Percentiles rank a stretch among this genome's conserved stretches.
These are phyloP conservation scores for Tapirus indicus DNA, from an alignment of 2,797 vertebrate genomes.

Conservation along the genomic window DNA sequence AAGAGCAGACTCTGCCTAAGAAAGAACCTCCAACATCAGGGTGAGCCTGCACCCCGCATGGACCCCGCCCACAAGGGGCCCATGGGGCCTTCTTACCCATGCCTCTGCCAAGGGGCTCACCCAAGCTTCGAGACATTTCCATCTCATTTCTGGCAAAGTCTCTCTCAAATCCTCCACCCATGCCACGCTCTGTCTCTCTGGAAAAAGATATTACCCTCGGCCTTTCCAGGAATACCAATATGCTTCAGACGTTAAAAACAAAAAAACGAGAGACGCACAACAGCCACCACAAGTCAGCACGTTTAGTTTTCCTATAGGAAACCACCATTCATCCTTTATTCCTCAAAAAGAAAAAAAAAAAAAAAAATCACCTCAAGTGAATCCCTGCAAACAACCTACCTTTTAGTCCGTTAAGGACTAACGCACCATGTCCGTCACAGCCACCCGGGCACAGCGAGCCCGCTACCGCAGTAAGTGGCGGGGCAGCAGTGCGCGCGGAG, in stretches of 20 bases:
- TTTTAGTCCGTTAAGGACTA: neutral
- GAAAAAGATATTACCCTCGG: constrained; percentile 79
- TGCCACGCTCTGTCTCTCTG: constrained; percentile 95
- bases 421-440: neutral
- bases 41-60: neutral
- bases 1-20: neutral
- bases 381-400: neutral
- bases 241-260: neutral
- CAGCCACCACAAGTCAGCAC: neutral
- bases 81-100: constrained; percentile 89
- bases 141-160: constrained; percentile 96
- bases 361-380: neutral
- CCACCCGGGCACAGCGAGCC: neutral
- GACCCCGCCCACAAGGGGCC: neutral
- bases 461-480: too few species aligned
- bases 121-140: constrained; percentile 95
- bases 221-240: constrained; percentile 49
- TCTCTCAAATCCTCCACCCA: constrained; percentile 95
- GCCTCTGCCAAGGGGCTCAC: constrained; percentile 95
- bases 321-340: neutral
- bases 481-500: fast-evolving
- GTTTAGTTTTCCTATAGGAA: neutral
- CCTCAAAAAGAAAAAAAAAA: neutral
- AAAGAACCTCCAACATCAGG: neutral
- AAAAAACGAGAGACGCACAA: neutral